These are phyloP conservation scores for Drosophila micromelanica DNA, from an alignment of 1,140 invertebrate species.

Conservation along the genomic window DNA sequence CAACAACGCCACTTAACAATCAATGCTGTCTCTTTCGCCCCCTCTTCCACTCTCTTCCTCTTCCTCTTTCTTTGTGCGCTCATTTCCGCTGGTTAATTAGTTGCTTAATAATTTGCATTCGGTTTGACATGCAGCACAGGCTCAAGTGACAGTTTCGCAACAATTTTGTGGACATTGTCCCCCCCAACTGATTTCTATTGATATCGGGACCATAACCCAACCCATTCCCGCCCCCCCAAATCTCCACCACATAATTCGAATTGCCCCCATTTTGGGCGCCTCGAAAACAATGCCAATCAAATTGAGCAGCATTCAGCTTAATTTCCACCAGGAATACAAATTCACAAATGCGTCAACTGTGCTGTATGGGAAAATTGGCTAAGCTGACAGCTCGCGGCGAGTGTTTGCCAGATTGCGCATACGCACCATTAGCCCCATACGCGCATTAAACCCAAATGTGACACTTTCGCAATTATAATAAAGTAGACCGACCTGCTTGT, in stretches of 20 bases:
- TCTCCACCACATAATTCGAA: too few relatives aligned
- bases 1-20: not conserved
- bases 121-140: conserved; percentile 55
- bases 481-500: not conserved
- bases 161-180: conserved; percentile 56
- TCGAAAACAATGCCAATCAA: conserved; percentile 76
- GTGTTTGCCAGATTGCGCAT: conserved; percentile 26
- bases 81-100: conserved; percentile 71
- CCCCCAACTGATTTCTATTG: conserved; percentile 47
- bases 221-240: too few relatives aligned
- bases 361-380: conserved; percentile 53
- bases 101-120: conserved; percentile 78
- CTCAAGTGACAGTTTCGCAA: conserved; percentile 70
- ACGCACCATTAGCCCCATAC: conserved; percentile 25
- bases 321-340: conserved; percentile 77
- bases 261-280: conserved; percentile 36
- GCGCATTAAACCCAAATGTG: conserved; percentile 8
- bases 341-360: conserved; percentile 58
- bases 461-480: conserved; percentile 33
- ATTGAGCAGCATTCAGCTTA: conserved; percentile 64
- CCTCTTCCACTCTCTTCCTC: not conserved
- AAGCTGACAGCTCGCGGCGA: conserved; percentile 40
- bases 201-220: not conserved
- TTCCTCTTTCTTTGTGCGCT: not conserved
- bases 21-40: not conserved